A percentile compares a stretch with the other conserved stretches of the same genome.
phyloP scores from a whole-genome alignment of 2,888 invertebrate species.

The Stomorhina lunata region DNA sequence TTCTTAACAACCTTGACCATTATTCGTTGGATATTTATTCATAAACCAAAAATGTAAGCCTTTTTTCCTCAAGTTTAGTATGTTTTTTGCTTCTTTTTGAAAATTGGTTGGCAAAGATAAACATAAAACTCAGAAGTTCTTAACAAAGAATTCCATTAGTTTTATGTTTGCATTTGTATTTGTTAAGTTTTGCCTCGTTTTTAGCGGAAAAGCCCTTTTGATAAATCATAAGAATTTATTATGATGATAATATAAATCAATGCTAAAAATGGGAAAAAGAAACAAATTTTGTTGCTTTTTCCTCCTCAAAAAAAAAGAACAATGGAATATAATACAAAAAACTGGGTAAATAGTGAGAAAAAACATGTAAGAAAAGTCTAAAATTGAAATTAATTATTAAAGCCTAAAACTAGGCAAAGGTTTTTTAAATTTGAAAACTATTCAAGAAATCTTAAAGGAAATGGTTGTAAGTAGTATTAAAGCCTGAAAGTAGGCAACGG shows the following conservation, averaged over 20 bases:
- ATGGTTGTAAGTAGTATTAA: too few relatives aligned
- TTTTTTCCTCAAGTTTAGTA: too few relatives aligned
- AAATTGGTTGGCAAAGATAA: background rate
- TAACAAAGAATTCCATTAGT: background rate
- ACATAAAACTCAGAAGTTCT: conserved; percentile 16
- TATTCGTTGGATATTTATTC: conserved; percentile 22
- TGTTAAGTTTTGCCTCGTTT: background rate
- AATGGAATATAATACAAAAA: background rate
- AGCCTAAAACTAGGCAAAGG: too few relatives aligned
- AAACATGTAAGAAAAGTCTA: too few relatives aligned
- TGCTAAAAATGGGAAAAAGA: conserved; percentile 59
- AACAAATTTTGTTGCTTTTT: conserved; percentile 13
- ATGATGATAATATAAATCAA: conserved; percentile 79
- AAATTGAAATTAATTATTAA: too few relatives aligned
- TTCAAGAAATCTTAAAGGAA: too few relatives aligned
- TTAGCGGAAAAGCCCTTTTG: conserved; percentile 62
- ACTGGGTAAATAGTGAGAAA: background rate
- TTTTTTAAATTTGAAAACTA: too few relatives aligned
- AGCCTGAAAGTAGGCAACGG: too few relatives aligned
- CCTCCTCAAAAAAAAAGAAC: background rate
- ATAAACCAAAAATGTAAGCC: background rate
- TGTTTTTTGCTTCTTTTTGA: background rate
- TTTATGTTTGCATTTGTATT: background rate
- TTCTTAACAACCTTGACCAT: background rate
- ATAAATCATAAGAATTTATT: conserved; percentile 79